phyloP scores from a whole-genome alignment of 2,113 vertebrate species.

The Formicarius rufipectus region DNA sequence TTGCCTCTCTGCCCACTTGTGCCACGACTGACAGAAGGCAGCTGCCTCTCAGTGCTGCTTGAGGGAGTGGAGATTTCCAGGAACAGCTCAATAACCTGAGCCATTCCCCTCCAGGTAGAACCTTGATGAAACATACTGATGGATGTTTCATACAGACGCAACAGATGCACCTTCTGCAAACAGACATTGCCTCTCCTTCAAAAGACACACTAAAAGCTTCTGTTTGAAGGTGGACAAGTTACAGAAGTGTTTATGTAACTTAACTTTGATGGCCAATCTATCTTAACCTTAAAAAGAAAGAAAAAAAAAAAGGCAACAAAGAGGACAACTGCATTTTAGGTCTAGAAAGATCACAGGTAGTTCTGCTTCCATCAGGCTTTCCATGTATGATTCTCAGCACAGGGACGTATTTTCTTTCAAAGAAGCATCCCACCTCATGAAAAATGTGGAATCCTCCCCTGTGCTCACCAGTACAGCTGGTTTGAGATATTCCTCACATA shows the following conservation, averaged over 20 bases:
- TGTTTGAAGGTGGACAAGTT: neutral
- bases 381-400: neutral
- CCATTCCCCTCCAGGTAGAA: neutral
- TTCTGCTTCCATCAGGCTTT: neutral
- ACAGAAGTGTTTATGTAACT: neutral
- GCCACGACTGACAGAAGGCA: neutral
- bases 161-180: neutral
- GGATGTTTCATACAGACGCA: no score
- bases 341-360: neutral
- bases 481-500: constrained; percentile 24
- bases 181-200: neutral
- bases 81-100: neutral
- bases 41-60: neutral
- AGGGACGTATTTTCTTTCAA: neutral
- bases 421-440: neutral
- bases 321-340: neutral
- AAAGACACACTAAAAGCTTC: neutral
- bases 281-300: neutral
- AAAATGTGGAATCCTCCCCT: constrained; percentile 18
- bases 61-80: neutral
- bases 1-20: neutral
- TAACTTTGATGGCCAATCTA: neutral
- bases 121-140: neutral
- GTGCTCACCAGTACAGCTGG: constrained; percentile 39
- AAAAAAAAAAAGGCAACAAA: neutral